Evolutionary conservation across 37 sponge, comb jelly and placozoan species (phyloP), one percentile per base, ranked within the genome.

Genomic region (Amphimedon queenslandica): DNA sequence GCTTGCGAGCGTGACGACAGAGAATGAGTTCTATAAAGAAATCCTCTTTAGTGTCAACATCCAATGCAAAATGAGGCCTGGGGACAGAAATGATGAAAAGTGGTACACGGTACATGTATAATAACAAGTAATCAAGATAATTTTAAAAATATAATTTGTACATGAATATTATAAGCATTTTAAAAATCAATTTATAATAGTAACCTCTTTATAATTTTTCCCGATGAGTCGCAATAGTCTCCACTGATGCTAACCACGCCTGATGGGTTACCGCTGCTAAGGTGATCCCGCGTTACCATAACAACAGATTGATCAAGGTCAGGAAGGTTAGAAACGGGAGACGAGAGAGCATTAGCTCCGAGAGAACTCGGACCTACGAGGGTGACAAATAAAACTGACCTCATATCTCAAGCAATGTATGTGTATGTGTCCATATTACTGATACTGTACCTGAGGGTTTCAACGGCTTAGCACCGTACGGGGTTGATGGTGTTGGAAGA

Each of bases 11-110:
- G 67, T 96, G 93, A 1, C 93, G 87, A 38, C 84, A 63, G 56
- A 96, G 66, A 25, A 96, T 86, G 25, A 86, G 71, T 43, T 96
- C 96, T 20, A 96, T 86, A 68, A 92, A 94, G 58, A 75, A 94
- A 72, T 90, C 92, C 61, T 91, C 95, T 29, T 84, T 80, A 11
- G 82, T 66, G 29, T 84, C 80, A 2, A 91, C 41, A 64, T 91
- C 89, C 60, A 81, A 37, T 31, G 87, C 77, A 78, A 94, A 94
- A 53, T 94, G 95, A 40, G 95, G 95, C 41, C 92, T 83, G 64
- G 8, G 13, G 13, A n/a, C n/a, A n/a, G n/a, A n/a, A 11, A 10
- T 32, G 23, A 1, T n/a, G 34, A n/a, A 63, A 64, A 16, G 41
- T 33, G 37, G 38, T 28, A 30, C 2, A 13, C 51, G 13, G 51